Conservation (phyloP, 2,113 vertebrate species). For the Pseudopipra pipra region DNA sequence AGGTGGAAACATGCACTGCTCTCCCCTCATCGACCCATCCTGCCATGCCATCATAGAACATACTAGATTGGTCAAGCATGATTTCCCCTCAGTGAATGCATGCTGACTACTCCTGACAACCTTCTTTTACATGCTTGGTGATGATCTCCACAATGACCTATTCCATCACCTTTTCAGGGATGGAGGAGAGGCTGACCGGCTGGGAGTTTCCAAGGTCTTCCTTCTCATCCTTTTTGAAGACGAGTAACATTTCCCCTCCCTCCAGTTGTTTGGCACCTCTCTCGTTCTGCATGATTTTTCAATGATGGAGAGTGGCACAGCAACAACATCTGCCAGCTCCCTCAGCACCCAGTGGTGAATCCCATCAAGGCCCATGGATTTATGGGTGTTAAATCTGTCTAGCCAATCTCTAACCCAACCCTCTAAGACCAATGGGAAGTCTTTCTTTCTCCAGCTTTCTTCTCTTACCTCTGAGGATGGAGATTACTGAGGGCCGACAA, state of each 20-base stretch:
- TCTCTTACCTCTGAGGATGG: neutral
- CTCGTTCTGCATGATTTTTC: neutral
- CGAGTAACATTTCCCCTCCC: neutral
- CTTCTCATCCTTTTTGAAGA: neutral
- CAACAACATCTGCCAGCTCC: neutral
- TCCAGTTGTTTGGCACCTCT: neutral
- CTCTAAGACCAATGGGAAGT: neutral
- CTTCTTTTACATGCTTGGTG: neutral
- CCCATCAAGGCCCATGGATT: neutral
- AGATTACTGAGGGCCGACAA: accelerated
- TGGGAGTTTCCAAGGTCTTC: neutral
- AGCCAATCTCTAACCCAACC: accelerated
- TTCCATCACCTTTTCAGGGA: neutral
- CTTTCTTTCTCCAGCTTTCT: neutral
- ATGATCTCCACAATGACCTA: neutral
- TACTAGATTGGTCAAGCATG: neutral
- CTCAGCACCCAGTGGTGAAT: accelerated
- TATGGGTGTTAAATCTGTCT: neutral
- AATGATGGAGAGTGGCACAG: neutral
- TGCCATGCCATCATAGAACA: too few relatives aligned
- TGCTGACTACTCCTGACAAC: neutral
- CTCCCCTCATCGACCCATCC: neutral
- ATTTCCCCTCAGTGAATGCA: neutral
- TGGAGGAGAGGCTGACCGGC: neutral
- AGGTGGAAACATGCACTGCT: neutral